Percentiles rank a stretch among this genome's conserved stretches.
Evolutionary conservation across 2,888 invertebrate genomes (phyloP).

Genomic region (Callinectes sapidus): DNA sequence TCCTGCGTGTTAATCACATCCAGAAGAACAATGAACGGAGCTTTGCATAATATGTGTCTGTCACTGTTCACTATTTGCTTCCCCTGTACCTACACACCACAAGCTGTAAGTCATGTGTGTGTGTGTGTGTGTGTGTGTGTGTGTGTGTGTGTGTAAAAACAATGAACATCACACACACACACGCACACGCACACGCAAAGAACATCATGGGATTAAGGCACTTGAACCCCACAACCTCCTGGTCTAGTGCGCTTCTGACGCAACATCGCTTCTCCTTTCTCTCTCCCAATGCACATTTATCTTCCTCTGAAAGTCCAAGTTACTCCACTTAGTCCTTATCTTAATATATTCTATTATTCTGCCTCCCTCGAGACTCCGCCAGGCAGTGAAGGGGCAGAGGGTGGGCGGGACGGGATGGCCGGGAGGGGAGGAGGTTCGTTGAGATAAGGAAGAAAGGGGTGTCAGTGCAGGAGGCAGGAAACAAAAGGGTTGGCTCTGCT

Average conservation of each 20-base stretch:
- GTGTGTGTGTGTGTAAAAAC: conserved; percentile 36
- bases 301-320: conserved; percentile 18
- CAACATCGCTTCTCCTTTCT: neutral
- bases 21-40: too few species aligned
- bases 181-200: conserved; percentile 19
- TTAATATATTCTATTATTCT: conserved; percentile 25
- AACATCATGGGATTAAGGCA: neutral
- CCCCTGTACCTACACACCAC: too few species aligned
- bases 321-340: conserved; percentile 22
- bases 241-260: neutral
- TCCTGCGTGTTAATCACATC: too few species aligned
- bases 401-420: neutral
- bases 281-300: conserved; percentile 11
- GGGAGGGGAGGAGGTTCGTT: neutral
- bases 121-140: conserved; percentile 23
- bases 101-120: neutral
- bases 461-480: neutral
- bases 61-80: too few species aligned
- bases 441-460: neutral
- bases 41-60: too few species aligned
- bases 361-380: neutral
- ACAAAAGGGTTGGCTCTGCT: neutral
- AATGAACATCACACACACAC: conserved; percentile 36
- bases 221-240: neutral
- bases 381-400: conserved; percentile 10